Base-by-base conservation (phyloP, 2,888 invertebrate genomes). In the Petrophora chlorosata region DNA sequence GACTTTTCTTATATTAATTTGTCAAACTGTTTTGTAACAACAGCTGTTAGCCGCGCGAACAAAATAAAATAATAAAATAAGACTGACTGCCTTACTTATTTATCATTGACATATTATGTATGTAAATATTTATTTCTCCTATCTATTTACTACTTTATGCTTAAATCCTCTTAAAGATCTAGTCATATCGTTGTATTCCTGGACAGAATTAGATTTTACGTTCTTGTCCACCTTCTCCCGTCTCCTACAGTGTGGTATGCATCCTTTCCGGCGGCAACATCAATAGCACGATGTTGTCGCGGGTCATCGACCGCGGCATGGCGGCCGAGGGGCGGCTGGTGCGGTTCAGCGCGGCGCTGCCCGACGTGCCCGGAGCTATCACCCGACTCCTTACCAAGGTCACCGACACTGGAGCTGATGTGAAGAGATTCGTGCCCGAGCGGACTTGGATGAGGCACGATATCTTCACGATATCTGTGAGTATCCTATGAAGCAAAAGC, bases 391-490 rank as follows among this genome's bases (percentile, higher is more conserved):
- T 96, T 50, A 91, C 91, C 62, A 77, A 94, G 36, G 85, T 97
- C 22, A 92, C 93, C 0, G 91, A 92, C 7, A 83, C 94, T 36
- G 96, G 96, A 0, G 96, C 96, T 0, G 94, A 94, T 28, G 95
- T 98, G 56, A 97, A 97, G 83, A 97, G 97, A 73, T 95, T 98
- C 38, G 94, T 96, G 79, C 97, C 98, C 70, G 97, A 98, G 73
- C 91, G 97, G 47, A 96, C 97, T 1, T 98, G 97, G 97, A 92
- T 97, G 36, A 93, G 93, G 49, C 91, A 93, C 2, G 97, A 98
- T 76, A 94, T 97, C 12, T 96, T 96, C 47, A 70, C 65, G 17
- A 56, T 72, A 42, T 65, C 66, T 44, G 75, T 73, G 32, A 59
- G 67, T 47, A 9, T 2, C 7, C 9, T 9, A 25, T 9, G 9